phyloP scores from a whole-genome alignment of 2,888 invertebrate genomes.

The Lucinisca nassula region DNA sequence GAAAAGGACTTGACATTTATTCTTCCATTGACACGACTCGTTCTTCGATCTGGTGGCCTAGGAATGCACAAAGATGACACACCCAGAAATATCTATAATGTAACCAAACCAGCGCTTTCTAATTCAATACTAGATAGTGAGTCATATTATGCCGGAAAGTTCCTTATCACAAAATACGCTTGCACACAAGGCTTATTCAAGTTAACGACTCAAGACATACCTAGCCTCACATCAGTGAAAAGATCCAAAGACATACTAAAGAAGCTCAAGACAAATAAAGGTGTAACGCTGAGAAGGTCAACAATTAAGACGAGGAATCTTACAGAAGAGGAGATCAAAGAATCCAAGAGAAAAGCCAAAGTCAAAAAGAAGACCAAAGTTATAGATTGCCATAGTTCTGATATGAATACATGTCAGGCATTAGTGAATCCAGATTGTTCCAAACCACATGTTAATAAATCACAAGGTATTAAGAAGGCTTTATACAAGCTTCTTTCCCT shows the following conservation, averaged over 20 bases:
- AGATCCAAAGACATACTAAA: constrained; percentile 13
- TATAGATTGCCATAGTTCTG: background rate
- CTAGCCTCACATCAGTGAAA: background rate
- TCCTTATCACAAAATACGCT: constrained; percentile 23
- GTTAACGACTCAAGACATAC: background rate
- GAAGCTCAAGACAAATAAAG: constrained; percentile 20
- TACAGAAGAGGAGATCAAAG: background rate
- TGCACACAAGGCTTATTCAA: constrained; percentile 4
- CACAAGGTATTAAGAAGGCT: background rate
- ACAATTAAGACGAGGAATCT: background rate
- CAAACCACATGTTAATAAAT: constrained; percentile 31
- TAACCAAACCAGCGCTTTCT: background rate
- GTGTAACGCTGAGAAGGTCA: constrained; percentile 28
- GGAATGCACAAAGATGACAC: background rate
- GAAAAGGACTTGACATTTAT: background rate
- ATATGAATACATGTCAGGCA: constrained; percentile 41
- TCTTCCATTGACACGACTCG: background rate
- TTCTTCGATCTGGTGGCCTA: background rate
- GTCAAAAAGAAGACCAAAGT: background rate
- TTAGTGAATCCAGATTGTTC: background rate
- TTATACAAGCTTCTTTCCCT: background rate
- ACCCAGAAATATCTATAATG: constrained; percentile 33
- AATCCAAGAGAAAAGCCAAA: background rate
- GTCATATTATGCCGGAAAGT: constrained; percentile 6
- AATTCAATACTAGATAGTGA: constrained; percentile 22